phyloP scores from a whole-genome alignment of 2,113 vertebrate species.

The Hepsetus odoe region DNA sequence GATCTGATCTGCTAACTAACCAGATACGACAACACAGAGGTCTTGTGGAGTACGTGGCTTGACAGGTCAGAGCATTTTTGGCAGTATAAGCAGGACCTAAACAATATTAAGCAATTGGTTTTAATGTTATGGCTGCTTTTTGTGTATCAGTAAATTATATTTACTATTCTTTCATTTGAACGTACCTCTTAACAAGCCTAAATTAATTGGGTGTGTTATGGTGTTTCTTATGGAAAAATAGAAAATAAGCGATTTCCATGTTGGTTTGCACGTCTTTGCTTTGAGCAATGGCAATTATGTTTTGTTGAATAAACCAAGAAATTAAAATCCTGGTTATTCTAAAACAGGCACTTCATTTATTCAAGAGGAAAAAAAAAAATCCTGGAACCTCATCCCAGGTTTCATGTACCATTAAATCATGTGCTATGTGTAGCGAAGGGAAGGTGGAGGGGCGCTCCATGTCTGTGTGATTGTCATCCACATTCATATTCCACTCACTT shows the following conservation, averaged over 20 bases:
- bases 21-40: too few relatives aligned
- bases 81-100: too few relatives aligned
- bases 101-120: too few relatives aligned
- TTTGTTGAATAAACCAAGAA: conserved; percentile 15
- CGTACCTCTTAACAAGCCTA: not conserved
- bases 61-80: too few relatives aligned
- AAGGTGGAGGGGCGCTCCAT: not conserved
- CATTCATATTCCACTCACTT: conserved; percentile 5
- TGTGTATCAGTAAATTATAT: too few relatives aligned
- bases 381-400: conserved; percentile 7
- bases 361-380: not conserved
- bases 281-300: not conserved
- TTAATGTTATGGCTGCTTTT: too few relatives aligned
- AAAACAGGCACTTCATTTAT: conserved; percentile 7
- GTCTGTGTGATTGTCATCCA: not conserved
- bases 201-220: not conserved
- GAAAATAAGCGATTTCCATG: not conserved
- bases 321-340: not conserved
- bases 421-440: not conserved
- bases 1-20: too few relatives aligned
- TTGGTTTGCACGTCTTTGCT: not conserved
- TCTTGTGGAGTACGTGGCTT: too few relatives aligned
- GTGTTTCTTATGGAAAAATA: not conserved
- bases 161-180: too few relatives aligned
- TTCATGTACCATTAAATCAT: conserved; percentile 3